phyloP scores from a whole-genome alignment of 2,797 vertebrate genomes.

The Emydoidea blandingii region DNA sequence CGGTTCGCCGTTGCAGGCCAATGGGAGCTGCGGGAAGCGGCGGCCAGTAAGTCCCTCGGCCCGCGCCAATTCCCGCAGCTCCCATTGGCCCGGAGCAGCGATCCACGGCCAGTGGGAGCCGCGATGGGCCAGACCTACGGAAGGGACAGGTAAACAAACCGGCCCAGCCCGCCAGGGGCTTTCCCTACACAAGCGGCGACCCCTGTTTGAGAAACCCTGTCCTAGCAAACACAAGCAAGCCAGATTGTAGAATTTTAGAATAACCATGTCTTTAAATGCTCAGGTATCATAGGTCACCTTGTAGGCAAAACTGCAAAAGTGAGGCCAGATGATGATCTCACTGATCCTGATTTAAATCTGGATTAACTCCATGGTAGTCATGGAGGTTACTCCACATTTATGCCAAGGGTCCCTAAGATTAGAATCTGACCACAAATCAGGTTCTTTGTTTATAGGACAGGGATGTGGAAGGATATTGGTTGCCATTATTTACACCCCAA shows the following conservation, averaged over 20 bases:
- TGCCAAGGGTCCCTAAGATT: neutral
- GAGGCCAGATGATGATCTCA: fast-evolving
- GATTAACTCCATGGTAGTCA: neutral
- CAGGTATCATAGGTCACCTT: neutral
- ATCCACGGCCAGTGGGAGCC: too few species aligned
- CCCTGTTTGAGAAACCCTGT: too few species aligned
- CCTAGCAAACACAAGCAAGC: fast-evolving
- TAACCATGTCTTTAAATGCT: neutral
- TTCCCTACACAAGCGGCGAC: too few species aligned
- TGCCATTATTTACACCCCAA: neutral
- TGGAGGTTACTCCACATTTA: neutral
- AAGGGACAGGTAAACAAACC: too few species aligned
- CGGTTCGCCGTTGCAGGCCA: too few species aligned
- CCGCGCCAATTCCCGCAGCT: too few species aligned
- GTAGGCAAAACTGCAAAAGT: neutral
- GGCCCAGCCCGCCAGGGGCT: too few species aligned
- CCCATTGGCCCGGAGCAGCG: too few species aligned
- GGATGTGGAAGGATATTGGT: neutral
- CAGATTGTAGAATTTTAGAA: neutral
- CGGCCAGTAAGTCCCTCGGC: too few species aligned
- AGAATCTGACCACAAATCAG: fast-evolving
- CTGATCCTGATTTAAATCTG: neutral
- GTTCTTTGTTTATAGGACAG: fast-evolving
- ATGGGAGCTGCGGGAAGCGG: too few species aligned
- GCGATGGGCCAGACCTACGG: too few species aligned